Evolutionary conservation across 2,113 vertebrate genomes (phyloP).

Genomic region (Canis aureus): DNA sequence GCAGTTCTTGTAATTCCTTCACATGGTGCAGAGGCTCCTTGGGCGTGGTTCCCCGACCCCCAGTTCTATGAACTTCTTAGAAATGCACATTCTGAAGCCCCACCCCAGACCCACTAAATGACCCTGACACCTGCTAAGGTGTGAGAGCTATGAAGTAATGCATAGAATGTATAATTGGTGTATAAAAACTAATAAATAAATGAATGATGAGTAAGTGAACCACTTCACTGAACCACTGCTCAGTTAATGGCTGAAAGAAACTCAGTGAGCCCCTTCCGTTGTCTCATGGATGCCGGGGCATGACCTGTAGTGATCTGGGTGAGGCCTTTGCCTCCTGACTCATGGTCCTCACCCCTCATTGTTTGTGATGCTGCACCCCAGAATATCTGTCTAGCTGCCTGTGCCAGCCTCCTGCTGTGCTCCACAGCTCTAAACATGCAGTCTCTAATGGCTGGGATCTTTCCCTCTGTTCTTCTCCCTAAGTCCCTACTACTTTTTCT

Average conservation of each 20-base stretch:
- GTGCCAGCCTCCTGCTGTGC: neutral
- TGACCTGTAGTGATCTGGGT: neutral
- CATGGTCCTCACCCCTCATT: neutral
- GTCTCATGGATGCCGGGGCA: neutral
- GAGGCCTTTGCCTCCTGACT: neutral
- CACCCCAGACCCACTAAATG: too few relatives aligned
- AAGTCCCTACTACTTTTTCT: neutral
- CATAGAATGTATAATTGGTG: rapidly evolving
- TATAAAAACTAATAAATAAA: neutral
- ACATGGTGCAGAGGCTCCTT: neutral
- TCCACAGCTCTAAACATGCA: neutral
- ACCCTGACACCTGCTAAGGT: neutral
- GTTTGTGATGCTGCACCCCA: rapidly evolving
- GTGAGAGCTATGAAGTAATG: neutral
- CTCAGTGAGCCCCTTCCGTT: rapidly evolving
- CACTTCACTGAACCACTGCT: neutral
- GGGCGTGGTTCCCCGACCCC: rapidly evolving
- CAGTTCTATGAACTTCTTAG: neutral
- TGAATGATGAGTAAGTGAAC: neutral
- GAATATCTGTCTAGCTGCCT: neutral
- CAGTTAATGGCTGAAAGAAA: neutral
- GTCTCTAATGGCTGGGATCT: neutral
- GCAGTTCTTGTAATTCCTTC: neutral
- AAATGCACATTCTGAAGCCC: neutral
- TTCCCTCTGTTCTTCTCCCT: neutral